Conservation (phyloP, 2,113 vertebrate species). For the Phalacrocorax pelagicus region DNA sequence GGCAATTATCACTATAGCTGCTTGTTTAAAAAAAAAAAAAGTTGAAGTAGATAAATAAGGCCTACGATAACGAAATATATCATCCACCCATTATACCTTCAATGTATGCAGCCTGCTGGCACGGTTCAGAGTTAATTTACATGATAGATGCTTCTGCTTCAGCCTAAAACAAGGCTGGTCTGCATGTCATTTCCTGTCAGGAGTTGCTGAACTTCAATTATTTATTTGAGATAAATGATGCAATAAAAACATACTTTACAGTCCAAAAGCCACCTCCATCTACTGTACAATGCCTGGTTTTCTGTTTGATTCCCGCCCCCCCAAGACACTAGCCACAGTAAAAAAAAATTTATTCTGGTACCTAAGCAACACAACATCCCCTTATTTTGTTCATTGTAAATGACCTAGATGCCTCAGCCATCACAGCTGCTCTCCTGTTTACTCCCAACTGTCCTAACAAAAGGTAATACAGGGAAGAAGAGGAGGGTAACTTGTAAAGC, state of each 20-base stretch:
- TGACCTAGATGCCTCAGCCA: background rate
- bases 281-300: background rate
- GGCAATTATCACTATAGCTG: slow-evolving; percentile 1
- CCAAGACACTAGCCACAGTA: background rate
- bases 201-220: slow-evolving; percentile 33
- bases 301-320: background rate
- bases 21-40: background rate
- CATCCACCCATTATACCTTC: slow-evolving; percentile 40
- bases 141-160: slow-evolving; percentile 47
- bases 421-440: background rate
- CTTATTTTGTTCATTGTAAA: background rate
- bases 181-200: slow-evolving; percentile 42
- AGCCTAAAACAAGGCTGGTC: slow-evolving; percentile 33
- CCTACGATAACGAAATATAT: slow-evolving; percentile 38
- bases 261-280: background rate
- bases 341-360: background rate
- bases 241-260: slow-evolving; percentile 45
- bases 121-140: slow-evolving; percentile 32
- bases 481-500: background rate
- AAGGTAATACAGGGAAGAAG: background rate
- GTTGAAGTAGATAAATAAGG: slow-evolving; percentile 40
- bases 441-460: background rate
- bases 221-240: slow-evolving; percentile 57
- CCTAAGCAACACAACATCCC: background rate
- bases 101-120: slow-evolving; percentile 38